phyloP scores from a whole-genome alignment of 2,797 vertebrate genomes.

The Odontamblyopus rebecca region DNA sequence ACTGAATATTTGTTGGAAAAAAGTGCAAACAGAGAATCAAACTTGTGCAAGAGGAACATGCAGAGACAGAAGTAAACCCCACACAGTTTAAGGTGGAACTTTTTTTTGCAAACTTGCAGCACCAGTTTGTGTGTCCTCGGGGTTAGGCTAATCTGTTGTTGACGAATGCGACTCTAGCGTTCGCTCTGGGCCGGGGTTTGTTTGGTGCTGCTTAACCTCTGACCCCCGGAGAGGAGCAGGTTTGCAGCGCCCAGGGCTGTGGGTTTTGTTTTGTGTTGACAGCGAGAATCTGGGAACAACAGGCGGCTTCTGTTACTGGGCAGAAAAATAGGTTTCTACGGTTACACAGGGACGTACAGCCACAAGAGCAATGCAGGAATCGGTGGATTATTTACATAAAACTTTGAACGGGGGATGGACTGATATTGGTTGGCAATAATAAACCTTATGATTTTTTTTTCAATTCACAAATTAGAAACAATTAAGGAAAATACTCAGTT shows the following conservation, averaged over 20 bases:
- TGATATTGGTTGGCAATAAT: neutral
- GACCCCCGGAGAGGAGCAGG: neutral
- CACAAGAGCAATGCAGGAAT: neutral
- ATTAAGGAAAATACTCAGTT: no score
- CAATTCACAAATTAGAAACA: no score
- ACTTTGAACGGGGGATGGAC: neutral
- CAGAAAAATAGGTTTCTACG: neutral
- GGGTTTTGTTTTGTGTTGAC: constrained; percentile 3
- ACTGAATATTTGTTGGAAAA: neutral
- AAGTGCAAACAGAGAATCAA: neutral
- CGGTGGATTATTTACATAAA: neutral
- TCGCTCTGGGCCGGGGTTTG: neutral
- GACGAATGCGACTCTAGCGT: neutral
- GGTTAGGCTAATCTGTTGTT: constrained; percentile 4
- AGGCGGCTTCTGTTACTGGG: constrained; percentile 1
- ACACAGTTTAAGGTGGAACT: neutral
- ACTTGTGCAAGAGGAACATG: neutral
- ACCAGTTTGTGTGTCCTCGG: neutral
- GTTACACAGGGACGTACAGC: neutral
- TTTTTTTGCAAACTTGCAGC: neutral
- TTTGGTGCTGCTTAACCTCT: constrained; percentile 4
- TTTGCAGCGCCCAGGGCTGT: neutral
- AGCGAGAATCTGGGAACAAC: neutral
- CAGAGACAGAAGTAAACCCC: neutral
- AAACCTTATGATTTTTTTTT: no score